These are phyloP conservation scores for Prionace glauca DNA, from an alignment of 2,797 vertebrate genomes.

Conservation along the genomic window DNA sequence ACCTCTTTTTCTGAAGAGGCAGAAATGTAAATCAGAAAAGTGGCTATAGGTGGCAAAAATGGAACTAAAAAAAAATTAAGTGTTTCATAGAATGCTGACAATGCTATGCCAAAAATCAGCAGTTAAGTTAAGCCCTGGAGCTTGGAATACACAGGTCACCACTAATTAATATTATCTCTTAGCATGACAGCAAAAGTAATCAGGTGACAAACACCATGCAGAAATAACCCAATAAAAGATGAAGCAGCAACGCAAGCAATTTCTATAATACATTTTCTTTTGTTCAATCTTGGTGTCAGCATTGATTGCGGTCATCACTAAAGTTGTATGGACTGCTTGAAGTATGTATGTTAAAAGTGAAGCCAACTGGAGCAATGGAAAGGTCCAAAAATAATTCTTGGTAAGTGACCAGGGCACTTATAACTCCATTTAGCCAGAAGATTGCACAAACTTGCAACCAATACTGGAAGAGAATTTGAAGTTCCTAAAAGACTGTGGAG, in stretches of 20 bases:
- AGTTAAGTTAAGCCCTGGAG: neutral
- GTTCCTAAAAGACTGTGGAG: neutral
- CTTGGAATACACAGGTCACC: neutral
- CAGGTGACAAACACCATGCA: neutral
- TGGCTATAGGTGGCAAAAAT: too few species aligned
- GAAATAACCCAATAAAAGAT: neutral
- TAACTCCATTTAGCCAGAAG: neutral
- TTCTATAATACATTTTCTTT: neutral
- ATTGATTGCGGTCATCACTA: neutral
- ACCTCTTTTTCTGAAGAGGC: neutral
- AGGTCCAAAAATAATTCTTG: neutral
- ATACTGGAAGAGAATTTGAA: neutral
- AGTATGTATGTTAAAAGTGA: neutral
- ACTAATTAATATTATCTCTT: neutral
- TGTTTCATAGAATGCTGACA: neutral
- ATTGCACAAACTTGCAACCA: neutral
- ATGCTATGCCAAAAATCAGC: neutral
- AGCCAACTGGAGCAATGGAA: neutral
- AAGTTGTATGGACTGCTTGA: neutral
- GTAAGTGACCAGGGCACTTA: neutral
- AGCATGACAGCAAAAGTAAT: neutral
- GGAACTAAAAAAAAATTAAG: neutral
- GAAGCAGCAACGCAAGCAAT: neutral
- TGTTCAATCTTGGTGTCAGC: neutral
- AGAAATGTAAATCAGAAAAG: constrained; percentile 6